phyloP scores from a whole-genome alignment of 1,140 invertebrate species.

The Diprion similis region DNA sequence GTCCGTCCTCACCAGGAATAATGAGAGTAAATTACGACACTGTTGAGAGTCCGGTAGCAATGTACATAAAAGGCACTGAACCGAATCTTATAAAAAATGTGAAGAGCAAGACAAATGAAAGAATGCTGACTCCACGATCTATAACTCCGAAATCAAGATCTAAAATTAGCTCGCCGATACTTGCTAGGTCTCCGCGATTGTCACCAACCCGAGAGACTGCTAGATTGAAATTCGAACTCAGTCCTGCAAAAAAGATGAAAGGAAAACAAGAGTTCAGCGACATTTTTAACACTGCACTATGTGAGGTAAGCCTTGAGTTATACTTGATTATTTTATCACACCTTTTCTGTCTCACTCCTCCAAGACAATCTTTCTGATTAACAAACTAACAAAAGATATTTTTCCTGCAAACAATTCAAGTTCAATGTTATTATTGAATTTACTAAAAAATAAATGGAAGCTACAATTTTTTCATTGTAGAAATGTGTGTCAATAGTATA shows the following conservation, averaged over 20 bases:
- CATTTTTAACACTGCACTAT: neutral
- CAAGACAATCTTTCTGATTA: no score
- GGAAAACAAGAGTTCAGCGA: neutral
- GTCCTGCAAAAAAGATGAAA: neutral
- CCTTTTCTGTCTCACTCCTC: no score
- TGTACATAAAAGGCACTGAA: neutral
- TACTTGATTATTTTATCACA: no score
- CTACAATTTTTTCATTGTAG: no score
- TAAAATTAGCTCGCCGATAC: neutral
- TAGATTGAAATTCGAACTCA: neutral
- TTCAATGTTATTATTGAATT: no score
- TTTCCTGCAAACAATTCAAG: no score
- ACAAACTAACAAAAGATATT: no score
- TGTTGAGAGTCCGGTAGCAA: neutral
- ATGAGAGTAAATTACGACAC: neutral
- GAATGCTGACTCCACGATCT: neutral
- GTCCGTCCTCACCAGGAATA: neutral
- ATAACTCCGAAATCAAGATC: neutral
- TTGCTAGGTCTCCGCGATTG: neutral
- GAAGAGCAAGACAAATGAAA: neutral
- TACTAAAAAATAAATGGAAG: no score
- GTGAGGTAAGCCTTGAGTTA: neutral
- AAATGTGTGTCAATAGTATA: no score
- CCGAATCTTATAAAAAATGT: neutral
- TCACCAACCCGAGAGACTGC: neutral